phyloP scores from a whole-genome alignment of 2,888 invertebrate species.

The Aspidapion aeneum region DNA sequence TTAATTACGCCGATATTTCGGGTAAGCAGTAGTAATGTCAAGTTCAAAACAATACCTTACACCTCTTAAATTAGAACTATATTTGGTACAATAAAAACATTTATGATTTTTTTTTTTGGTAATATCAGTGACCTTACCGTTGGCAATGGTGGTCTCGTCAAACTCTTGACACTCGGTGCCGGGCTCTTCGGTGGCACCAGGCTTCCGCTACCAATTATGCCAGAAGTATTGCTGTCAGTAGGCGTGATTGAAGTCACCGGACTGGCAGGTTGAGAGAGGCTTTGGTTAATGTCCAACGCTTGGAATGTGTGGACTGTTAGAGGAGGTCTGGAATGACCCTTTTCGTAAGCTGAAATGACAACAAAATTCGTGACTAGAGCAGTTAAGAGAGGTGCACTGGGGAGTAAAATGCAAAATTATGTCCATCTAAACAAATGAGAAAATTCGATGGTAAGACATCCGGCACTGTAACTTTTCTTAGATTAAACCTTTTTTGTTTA shows the following conservation, averaged over 20 bases:
- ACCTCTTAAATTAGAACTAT: no score
- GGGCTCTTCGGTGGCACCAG: slow-evolving; percentile 46
- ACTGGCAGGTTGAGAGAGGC: slow-evolving; percentile 53
- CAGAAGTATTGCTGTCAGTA: slow-evolving; percentile 18
- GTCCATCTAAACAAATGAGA: not conserved
- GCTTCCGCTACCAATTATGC: slow-evolving; percentile 9
- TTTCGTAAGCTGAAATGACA: slow-evolving; percentile 67
- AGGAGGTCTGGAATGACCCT: slow-evolving; percentile 79
- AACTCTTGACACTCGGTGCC: slow-evolving; percentile 39
- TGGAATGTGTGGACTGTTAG: slow-evolving; percentile 86
- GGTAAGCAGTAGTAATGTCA: no score
- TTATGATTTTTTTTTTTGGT: no score
- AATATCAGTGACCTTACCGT: slow-evolving; percentile 62
- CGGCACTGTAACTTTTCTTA: no score
- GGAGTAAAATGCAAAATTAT: not conserved
- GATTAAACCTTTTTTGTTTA: no score
- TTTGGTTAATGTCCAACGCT: slow-evolving; percentile 59
- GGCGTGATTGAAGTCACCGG: slow-evolving; percentile 46
- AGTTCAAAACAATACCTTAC: no score
- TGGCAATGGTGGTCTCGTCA: slow-evolving; percentile 63
- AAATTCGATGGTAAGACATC: no score
- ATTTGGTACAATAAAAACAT: no score
- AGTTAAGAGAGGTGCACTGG: not conserved
- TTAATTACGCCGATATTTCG: no score
- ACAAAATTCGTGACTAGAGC: slow-evolving; percentile 2